These are phyloP conservation scores for Sinopyrophorus schimmeli DNA, from an alignment of 2,888 invertebrate genomes.

Conservation along the genomic window DNA sequence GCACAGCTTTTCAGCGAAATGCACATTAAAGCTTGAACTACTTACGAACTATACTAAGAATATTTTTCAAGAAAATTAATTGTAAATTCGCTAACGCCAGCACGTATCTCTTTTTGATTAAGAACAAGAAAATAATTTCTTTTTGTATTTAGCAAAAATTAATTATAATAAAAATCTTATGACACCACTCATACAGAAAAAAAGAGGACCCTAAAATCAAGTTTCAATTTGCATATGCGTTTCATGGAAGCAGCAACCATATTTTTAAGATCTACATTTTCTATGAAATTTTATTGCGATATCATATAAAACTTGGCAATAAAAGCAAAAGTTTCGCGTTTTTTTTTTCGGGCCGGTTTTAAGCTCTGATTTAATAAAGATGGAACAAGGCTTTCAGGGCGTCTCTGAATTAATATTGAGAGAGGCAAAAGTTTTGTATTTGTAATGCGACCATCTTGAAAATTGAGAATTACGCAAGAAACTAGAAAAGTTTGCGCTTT, in stretches of 20 bases:
- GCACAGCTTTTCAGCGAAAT: not conserved
- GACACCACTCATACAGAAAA: too few relatives aligned
- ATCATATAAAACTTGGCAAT: slow-evolving; percentile 12
- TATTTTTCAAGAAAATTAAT: not conserved
- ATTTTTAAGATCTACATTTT: not conserved
- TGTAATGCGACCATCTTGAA: slow-evolving; percentile 22
- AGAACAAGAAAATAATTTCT: too few relatives aligned
- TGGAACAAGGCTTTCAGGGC: slow-evolving; percentile 18
- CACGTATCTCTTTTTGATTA: too few relatives aligned
- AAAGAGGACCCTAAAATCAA: too few relatives aligned
- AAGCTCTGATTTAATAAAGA: slow-evolving; percentile 20
- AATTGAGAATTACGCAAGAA: slow-evolving; percentile 29
- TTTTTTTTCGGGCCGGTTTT: slow-evolving; percentile 5
- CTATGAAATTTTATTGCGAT: slow-evolving; percentile 5
- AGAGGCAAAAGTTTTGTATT: slow-evolving; percentile 15
- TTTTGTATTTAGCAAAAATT: too few relatives aligned
- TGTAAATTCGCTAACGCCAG: slow-evolving; percentile 1
- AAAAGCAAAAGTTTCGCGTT: slow-evolving; percentile 16
- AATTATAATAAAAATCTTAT: too few relatives aligned
- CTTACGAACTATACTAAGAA: not conserved
- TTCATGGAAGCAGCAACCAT: not conserved
- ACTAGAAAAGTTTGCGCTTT: slow-evolving; percentile 25
- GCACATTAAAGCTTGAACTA: slow-evolving; percentile 5
- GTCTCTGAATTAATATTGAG: slow-evolving; percentile 17
- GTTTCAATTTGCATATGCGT: not conserved